Conservation (phyloP, 2,888 invertebrate genomes). For the Aproaerema taeniolella region DNA sequence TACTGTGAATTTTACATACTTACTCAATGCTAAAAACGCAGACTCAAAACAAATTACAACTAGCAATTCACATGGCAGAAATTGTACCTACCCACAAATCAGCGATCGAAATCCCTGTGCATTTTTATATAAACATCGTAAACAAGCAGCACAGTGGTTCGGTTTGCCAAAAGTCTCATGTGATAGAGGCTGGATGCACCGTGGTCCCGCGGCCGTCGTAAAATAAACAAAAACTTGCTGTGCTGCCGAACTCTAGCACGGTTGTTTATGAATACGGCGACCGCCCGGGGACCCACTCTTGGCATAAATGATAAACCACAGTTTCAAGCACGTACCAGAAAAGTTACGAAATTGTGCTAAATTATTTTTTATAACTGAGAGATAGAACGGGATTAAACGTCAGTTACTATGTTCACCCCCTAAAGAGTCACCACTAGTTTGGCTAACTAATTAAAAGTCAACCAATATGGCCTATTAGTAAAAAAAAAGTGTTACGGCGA, state of each 20-base stretch:
- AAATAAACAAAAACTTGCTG: constrained; percentile 47
- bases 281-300: constrained; percentile 39
- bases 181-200: constrained; percentile 24
- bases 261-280: constrained; percentile 60
- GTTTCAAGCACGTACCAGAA: constrained; percentile 1
- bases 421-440: not conserved
- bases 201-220: not conserved
- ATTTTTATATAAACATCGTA: not conserved
- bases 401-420: not conserved
- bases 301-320: constrained; percentile 40
- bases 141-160: constrained; percentile 18
- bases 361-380: not conserved
- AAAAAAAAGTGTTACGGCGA: not conserved
- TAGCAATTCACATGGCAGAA: too few species aligned
- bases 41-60: too few species aligned
- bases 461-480: not conserved
- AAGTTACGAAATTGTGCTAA: not conserved
- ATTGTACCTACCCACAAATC: too few species aligned
- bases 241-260: constrained; percentile 65
- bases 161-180: constrained; percentile 32
- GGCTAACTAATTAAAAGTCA: not conserved
- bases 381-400: not conserved
- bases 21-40: too few species aligned
- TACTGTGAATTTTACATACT: too few species aligned
- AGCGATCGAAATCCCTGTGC: too few species aligned